These are phyloP conservation scores for Actinernus sp. DNA, from an alignment of 92 coral and sea anemone genomes.

Conservation along the genomic window DNA sequence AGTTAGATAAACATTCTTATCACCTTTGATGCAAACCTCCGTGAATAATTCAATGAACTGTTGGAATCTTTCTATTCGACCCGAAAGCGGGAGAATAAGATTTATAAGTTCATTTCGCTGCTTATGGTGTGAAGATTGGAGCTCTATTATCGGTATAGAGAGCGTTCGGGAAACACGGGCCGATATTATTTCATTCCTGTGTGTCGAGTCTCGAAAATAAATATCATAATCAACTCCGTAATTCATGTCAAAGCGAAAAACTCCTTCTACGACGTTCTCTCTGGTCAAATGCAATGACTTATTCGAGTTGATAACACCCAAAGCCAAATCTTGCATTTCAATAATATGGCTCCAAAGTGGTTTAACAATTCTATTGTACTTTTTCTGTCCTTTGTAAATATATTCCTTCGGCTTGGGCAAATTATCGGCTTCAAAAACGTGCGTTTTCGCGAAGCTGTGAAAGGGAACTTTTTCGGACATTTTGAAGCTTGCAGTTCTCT, in stretches of 20 bases:
- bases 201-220: slow-evolving; percentile 47
- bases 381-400: slow-evolving; percentile 70
- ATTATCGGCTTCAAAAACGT: slow-evolving; percentile 64
- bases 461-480: slow-evolving; percentile 68
- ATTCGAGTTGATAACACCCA: slow-evolving; percentile 55
- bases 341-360: slow-evolving; percentile 57
- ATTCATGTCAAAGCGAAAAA: slow-evolving; percentile 76
- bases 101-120: slow-evolving; percentile 64
- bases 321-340: slow-evolving; percentile 51
- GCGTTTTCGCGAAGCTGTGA: slow-evolving; percentile 77
- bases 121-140: slow-evolving; percentile 5
- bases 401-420: slow-evolving; percentile 71
- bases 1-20: slow-evolving; percentile 81
- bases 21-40: slow-evolving; percentile 77
- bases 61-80: slow-evolving; percentile 82
- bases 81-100: slow-evolving; percentile 81
- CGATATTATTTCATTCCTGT: slow-evolving; percentile 14
- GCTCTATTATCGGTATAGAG: slow-evolving; percentile 27
- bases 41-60: slow-evolving; percentile 80
- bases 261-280: slow-evolving; percentile 73
- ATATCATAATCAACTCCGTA: slow-evolving; percentile 84
- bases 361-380: slow-evolving; percentile 47
- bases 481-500: slow-evolving; percentile 9
- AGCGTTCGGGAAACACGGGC: slow-evolving; percentile 58
- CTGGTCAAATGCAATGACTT: slow-evolving; percentile 47